Conservation (phyloP, 2,888 invertebrate genomes). For the Eretmocerus hayati region DNA sequence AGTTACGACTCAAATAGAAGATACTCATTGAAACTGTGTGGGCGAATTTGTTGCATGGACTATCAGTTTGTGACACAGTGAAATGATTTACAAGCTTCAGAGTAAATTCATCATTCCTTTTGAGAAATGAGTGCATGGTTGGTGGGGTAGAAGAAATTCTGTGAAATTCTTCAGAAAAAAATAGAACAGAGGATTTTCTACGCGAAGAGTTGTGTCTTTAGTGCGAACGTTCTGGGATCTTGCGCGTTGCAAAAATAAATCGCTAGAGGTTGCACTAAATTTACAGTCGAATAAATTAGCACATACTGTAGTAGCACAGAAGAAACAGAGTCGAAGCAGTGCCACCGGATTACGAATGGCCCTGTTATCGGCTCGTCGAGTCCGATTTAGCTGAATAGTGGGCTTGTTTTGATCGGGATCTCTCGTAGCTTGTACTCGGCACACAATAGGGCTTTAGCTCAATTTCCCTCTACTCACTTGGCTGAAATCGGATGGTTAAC, state of each 20-base stretch:
- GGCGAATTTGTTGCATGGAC: no score
- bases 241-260: neutral
- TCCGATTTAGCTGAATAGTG: slow-evolving; percentile 31
- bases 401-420: slow-evolving; percentile 32
- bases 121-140: no score
- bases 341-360: slow-evolving; percentile 9
- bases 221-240: neutral
- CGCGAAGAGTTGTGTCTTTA: no score
- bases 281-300: slow-evolving; percentile 10
- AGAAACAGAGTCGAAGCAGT: no score
- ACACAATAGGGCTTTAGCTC: neutral
- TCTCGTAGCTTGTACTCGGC: neutral
- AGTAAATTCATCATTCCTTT: no score
- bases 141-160: no score
- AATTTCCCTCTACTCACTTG: neutral
- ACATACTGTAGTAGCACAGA: neutral
- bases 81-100: no score
- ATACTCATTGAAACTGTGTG: no score
- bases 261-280: neutral
- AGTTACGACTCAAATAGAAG: no score
- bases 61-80: no score
- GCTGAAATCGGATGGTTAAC: neutral
- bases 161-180: no score
- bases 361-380: slow-evolving; percentile 15
- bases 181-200: no score